Base-by-base conservation (phyloP, 1,140 invertebrate species). In the Matsumurasca onukii region DNA sequence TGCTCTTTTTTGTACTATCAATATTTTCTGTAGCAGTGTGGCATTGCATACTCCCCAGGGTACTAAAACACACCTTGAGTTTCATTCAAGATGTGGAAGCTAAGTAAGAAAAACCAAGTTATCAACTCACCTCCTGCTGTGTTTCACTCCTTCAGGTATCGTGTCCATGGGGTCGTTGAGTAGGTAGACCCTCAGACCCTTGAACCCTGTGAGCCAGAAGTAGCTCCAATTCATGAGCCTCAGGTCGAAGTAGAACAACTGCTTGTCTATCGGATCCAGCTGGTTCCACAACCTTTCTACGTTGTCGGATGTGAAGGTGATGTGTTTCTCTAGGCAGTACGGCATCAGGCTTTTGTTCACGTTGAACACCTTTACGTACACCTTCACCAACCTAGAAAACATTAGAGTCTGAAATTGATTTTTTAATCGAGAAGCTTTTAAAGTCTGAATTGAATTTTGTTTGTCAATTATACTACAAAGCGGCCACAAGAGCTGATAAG, bases 281-380 rank as follows among this genome's bases (percentile, higher is more conserved):
- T 79, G 76, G 0, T 78, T 69, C 80, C 84, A 86, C 29, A 94
- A 75, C 20, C 74, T 75, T 59, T 82, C 75, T 0, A 90, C 78
- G 76, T 90, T 88, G 29, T 84, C 76, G 70, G 88, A 89, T 24
- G 84, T 80, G 77, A 92, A 94, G 1, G 80, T 76, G 86, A 92
- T 94, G 73, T 90, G 84, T 34, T 82, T 77, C 1, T 59, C 55
- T 1, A 84, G 86, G 24, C 84, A 86, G 78, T 95, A 95, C 73
- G 88, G 90, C 15, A 88, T 83, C 20, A 94, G 80, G 0, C 89
- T 86, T 1, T 82, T 78, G 0, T 86, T 81, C 49, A 93, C 90
- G 76, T 88, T 89, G 72, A 91, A 85, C 34, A 95, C 85, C 77
- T 90, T 92, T 57, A 83, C 83, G 75, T 94, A 92, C 22, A 89